Evolutionary conservation across 1,140 invertebrate species (phyloP), one percentile per base, ranked within the genome.

Genomic region (Pachypsylla venusta): DNA sequence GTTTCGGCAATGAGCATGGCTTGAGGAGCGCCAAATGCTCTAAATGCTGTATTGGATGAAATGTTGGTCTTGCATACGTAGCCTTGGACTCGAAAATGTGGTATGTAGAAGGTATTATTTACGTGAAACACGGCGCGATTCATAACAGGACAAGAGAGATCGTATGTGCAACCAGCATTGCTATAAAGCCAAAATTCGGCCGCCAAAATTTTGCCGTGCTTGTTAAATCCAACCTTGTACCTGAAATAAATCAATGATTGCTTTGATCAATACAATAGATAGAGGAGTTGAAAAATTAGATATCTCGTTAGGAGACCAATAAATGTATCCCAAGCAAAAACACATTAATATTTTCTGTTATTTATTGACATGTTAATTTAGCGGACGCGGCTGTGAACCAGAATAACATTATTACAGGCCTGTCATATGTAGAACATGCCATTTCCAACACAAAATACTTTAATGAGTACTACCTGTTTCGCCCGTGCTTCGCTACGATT

Each of bases 1-100:
- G 76, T 81, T 73, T 95, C 91, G 0, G 77, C 81, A 1, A 81
- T 76, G 67, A 90, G 84, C 89, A 93, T 93, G 25, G 84, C 89
- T 63, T 93, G 90, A 0, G 90, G 90, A 0, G 83, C 89, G 13
- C 90, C 89, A 68, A 93, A 93, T 14, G 89, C 90, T 63, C 90
- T 73, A 66, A 93, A 94, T 3, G 91, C 91, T 0, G 91, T 94
- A 66, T 93, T 93, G 0, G 89, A 89, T 0, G 87, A 81, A 20
- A 92, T 69, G 75, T 93, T 92, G 0, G 90, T 93, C 71, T 80
- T 86, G 67, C 89, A 93, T 1, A 80, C 67, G 63, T 80, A 80
- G 1, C 85, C 87, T 5, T 70, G 74, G 1, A 85, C 78, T 63
- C 78, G 74, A 4, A 78, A 72, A 61, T 83, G 80, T 1, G 85